A percentile compares a stretch with the other conserved stretches of the same genome.
These are phyloP conservation scores for Idaea straminata DNA, from an alignment of 2,888 invertebrate genomes.

Conservation along the genomic window DNA sequence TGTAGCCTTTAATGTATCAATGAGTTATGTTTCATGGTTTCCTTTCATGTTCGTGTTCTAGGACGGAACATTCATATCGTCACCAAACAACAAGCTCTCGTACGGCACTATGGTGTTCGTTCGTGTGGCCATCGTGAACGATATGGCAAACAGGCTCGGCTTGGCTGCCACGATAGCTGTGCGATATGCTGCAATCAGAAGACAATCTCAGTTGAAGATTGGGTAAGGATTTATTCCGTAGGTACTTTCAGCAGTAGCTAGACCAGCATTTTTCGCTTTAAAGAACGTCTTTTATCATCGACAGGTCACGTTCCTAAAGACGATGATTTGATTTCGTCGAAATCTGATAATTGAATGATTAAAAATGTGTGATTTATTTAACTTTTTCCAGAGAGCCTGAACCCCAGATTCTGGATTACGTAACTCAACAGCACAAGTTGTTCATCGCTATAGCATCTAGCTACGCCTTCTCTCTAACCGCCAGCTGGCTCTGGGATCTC, in stretches of 20 bases:
- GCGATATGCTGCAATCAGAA: slow-evolving; percentile 92
- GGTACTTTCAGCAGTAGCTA: too few species aligned
- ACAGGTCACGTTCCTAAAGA: neutral
- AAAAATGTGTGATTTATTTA: neutral
- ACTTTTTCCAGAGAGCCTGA: slow-evolving; percentile 84
- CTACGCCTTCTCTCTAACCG: slow-evolving; percentile 87
- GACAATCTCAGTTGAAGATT: slow-evolving; percentile 91
- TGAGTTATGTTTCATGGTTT: neutral
- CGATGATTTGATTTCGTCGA: neutral
- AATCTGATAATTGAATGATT: too few species aligned
- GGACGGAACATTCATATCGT: slow-evolving; percentile 91
- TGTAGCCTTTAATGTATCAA: neutral
- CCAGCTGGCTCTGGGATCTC: slow-evolving; percentile 88
- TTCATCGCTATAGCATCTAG: slow-evolving; percentile 91
- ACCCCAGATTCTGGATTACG: slow-evolving; percentile 93
- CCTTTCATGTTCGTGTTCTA: slow-evolving; percentile 45
- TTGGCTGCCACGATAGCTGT: slow-evolving; percentile 92
- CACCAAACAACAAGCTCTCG: slow-evolving; percentile 88
- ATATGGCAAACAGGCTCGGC: slow-evolving; percentile 84
- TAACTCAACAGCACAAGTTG: slow-evolving; percentile 95
- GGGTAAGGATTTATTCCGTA: slow-evolving; percentile 75
- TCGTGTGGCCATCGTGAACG: slow-evolving; percentile 88
- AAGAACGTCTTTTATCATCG: too few species aligned
- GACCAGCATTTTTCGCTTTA: too few species aligned
- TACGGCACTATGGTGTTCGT: slow-evolving; percentile 97